phyloP scores from a whole-genome alignment of 2,113 vertebrate genomes.

The Hystrix cristata region DNA sequence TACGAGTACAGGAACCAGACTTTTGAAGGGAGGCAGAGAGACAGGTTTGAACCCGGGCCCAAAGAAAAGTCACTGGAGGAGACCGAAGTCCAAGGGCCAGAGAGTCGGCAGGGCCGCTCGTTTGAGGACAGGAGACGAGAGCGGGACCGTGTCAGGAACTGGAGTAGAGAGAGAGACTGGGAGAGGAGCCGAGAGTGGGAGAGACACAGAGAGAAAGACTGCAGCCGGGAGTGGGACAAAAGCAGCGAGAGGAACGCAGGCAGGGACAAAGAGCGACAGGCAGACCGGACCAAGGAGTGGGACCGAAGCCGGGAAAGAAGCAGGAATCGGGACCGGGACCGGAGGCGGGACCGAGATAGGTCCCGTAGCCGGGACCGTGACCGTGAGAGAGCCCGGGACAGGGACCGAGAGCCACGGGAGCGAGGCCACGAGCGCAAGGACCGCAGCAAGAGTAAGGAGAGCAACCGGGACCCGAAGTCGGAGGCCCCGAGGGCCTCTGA shows the following conservation, averaged over 20 bases:
- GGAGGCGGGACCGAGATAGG: constrained; percentile 84
- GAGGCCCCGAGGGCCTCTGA: constrained; percentile 88
- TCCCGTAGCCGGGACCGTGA: constrained; percentile 86
- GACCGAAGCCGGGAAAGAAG: constrained; percentile 82
- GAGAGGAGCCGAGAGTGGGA: constrained; percentile 86
- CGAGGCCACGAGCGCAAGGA: constrained; percentile 90
- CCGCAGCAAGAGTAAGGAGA: constrained; percentile 90
- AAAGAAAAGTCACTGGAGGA: constrained; percentile 89
- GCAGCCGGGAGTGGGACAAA: constrained; percentile 79
- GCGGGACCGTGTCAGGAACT: constrained; percentile 86
- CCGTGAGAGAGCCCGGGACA: constrained; percentile 88
- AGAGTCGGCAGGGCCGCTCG: constrained; percentile 90
- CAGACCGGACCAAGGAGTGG: constrained; percentile 81
- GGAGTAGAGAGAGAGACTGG: constrained; percentile 86
- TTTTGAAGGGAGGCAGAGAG: constrained; percentile 90
- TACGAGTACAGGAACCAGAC: constrained; percentile 87
- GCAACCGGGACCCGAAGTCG: constrained; percentile 89
- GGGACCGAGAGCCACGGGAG: constrained; percentile 84
- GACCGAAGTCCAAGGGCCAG: constrained; percentile 84
- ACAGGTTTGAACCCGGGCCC: constrained; percentile 92
- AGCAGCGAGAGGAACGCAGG: constrained; percentile 84
- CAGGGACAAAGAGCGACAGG: constrained; percentile 86
- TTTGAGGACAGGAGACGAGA: constrained; percentile 94
- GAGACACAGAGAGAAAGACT: constrained; percentile 86
- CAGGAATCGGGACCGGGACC: constrained; percentile 82